These are phyloP conservation scores for Anarhynchus alexandrinus DNA, from an alignment of 2,113 vertebrate species.

Conservation along the genomic window DNA sequence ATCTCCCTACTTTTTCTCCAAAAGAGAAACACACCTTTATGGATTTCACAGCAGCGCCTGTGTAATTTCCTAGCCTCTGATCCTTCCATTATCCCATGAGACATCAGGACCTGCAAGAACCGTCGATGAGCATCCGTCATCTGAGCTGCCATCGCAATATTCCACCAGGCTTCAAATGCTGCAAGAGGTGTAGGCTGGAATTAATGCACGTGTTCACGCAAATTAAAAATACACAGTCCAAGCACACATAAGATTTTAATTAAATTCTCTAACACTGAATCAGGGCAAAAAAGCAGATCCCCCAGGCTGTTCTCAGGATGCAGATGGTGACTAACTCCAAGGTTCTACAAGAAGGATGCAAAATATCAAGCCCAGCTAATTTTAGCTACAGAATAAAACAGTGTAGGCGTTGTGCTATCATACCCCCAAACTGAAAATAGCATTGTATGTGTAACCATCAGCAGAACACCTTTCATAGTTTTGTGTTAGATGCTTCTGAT, in stretches of 20 bases:
- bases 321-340: not conserved
- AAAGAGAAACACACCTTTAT: constrained; percentile 73
- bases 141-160: constrained; percentile 46
- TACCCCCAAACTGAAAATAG: rapidly evolving
- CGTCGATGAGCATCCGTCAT: constrained; percentile 85
- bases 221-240: not conserved
- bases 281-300: not conserved
- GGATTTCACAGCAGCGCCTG: constrained; percentile 78
- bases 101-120: constrained; percentile 90
- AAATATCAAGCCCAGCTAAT: not conserved
- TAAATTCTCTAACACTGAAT: not conserved
- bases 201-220: not conserved
- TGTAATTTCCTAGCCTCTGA: constrained; percentile 69
- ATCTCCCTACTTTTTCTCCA: too few species aligned
- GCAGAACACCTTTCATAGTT: rapidly evolving
- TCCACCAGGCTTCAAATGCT: not conserved
- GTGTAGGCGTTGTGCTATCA: rapidly evolving
- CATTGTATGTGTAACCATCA: rapidly evolving
- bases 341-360: not conserved
- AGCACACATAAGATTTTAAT: not conserved
- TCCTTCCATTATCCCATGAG: constrained; percentile 79
- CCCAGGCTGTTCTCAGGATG: not conserved
- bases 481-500: rapidly evolving
- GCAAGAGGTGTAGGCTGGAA: not conserved
- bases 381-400: not conserved